A percentile compares a stretch with the other conserved stretches of the same genome.
Conservation (phyloP, 2,888 invertebrate genomes). For the Idaea aversata region DNA sequence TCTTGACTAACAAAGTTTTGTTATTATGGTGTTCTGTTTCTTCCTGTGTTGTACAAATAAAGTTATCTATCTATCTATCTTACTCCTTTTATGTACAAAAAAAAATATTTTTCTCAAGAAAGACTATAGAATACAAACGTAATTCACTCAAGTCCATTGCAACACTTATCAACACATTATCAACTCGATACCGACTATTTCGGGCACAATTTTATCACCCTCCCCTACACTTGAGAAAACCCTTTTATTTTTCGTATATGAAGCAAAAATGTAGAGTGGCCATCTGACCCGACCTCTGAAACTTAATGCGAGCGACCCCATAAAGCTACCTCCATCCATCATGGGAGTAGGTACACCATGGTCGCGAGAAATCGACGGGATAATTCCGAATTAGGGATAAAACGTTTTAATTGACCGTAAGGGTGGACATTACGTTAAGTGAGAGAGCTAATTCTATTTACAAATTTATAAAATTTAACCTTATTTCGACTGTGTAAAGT, state of each 20-base stretch:
- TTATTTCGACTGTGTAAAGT: background rate
- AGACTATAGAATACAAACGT: background rate
- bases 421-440: constrained; percentile 18
- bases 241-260: background rate
- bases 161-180: background rate
- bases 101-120: background rate
- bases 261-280: constrained; percentile 1
- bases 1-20: too few species aligned
- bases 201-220: background rate
- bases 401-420: constrained; percentile 33
- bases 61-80: too few species aligned
- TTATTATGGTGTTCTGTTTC: too few species aligned
- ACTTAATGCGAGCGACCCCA: constrained; percentile 20
- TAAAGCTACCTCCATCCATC: constrained; percentile 31
- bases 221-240: background rate
- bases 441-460: constrained; percentile 17
- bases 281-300: constrained; percentile 12
- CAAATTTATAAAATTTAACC: constrained; percentile 6
- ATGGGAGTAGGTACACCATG: constrained; percentile 26
- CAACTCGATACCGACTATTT: background rate
- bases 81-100: too few species aligned
- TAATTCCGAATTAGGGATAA: constrained; percentile 27
- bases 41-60: too few species aligned
- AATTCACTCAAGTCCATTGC: background rate
- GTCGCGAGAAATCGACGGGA: constrained; percentile 32